These are phyloP conservation scores for Phacellophora camtschatica DNA, from an alignment of 30 jellyfish, hydroid and myxozoan genomes.

Conservation along the genomic window DNA sequence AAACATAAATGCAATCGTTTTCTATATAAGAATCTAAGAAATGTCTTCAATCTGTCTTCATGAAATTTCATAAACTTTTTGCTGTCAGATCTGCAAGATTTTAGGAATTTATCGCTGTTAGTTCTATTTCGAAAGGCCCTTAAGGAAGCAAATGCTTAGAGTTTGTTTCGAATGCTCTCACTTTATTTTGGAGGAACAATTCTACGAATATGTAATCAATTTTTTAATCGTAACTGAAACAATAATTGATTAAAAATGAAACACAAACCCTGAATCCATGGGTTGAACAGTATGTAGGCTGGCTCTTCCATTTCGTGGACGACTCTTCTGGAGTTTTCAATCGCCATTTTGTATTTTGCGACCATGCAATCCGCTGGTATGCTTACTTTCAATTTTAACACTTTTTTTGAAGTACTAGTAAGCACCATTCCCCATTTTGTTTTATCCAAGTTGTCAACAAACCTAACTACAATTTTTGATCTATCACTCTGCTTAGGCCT, in stretches of 20 bases:
- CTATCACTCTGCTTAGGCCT: slow-evolving; percentile 68
- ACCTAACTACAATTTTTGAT: slow-evolving; percentile 41
- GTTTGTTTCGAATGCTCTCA: too few species aligned
- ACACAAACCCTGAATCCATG: slow-evolving; percentile 82
- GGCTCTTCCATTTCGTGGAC: slow-evolving; percentile 40
- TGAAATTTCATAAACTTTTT: too few species aligned
- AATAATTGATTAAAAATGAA: too few species aligned
- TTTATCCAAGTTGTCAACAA: slow-evolving; percentile 53
- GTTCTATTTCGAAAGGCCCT: too few species aligned
- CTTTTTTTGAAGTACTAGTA: slow-evolving; percentile 28
- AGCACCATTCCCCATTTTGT: slow-evolving; percentile 70
- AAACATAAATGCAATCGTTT: background rate
- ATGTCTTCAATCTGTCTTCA: too few species aligned
- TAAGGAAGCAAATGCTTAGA: too few species aligned
- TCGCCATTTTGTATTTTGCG: slow-evolving; percentile 46
- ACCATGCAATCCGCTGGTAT: slow-evolving; percentile 73
- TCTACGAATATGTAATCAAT: too few species aligned
- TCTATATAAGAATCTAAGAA: too few species aligned
- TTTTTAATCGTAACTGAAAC: too few species aligned
- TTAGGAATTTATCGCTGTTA: too few species aligned
- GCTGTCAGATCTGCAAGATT: too few species aligned
- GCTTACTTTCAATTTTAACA: slow-evolving; percentile 66
- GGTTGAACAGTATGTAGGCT: slow-evolving; percentile 67
- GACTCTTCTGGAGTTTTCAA: slow-evolving; percentile 53
- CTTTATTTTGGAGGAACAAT: too few species aligned